These are phyloP conservation scores for Melieria crassipennis DNA, from an alignment of 2,888 invertebrate species.

Conservation along the genomic window DNA sequence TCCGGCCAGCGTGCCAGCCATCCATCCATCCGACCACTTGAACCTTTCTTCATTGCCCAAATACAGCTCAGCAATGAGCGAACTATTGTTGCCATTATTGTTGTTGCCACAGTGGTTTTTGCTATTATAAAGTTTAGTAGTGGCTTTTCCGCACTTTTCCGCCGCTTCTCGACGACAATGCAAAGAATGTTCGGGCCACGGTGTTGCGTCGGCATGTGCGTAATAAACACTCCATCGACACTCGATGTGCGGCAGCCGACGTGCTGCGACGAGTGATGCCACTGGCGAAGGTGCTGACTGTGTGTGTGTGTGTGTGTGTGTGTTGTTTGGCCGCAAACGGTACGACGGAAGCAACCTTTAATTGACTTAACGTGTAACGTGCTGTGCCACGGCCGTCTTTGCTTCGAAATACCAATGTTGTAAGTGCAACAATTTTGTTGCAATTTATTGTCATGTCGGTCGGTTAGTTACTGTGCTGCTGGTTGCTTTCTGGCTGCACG, in stretches of 20 bases:
- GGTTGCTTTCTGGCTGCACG: no score
- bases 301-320: neutral
- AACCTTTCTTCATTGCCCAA: neutral
- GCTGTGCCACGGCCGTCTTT: slow-evolving; percentile 22
- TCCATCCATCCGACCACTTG: neutral
- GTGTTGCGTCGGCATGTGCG: slow-evolving; percentile 41
- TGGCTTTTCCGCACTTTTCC: slow-evolving; percentile 13
- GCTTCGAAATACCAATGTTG: neutral
- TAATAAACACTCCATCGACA: slow-evolving; percentile 44
- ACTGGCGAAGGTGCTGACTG: no score
- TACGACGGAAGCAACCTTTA: slow-evolving; percentile 41
- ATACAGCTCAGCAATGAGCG: neutral
- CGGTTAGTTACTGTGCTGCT: neutral
- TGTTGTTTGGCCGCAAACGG: neutral
- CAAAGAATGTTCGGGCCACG: slow-evolving; percentile 28
- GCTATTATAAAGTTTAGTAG: slow-evolving; percentile 27
- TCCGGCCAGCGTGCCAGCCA: neutral
- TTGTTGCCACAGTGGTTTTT: slow-evolving; percentile 24
- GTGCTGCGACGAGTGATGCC: neutral
- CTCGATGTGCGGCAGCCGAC: slow-evolving; percentile 30
- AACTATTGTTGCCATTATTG: neutral
- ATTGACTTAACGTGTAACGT: slow-evolving; percentile 46
- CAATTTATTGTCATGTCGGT: slow-evolving; percentile 30
- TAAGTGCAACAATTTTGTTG: slow-evolving; percentile 37
- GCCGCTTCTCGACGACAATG: slow-evolving; percentile 25